phyloP scores from a whole-genome alignment of 2,797 vertebrate genomes.

The Tadarida brasiliensis region DNA sequence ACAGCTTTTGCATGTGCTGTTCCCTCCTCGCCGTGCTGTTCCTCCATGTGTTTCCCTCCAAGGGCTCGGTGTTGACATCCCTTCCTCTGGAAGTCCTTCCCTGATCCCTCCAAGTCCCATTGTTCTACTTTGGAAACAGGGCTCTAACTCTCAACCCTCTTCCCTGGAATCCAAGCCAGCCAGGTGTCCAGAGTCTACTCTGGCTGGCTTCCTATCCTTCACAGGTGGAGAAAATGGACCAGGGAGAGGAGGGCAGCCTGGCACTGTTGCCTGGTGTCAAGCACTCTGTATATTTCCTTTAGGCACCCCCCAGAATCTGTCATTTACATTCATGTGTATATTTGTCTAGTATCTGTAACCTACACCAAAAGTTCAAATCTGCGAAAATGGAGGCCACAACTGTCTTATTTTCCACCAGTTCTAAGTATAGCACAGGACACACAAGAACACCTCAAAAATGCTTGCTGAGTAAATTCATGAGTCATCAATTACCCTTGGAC shows the following conservation, averaged over 20 bases:
- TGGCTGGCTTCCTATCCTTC: neutral
- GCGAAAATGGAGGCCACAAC: neutral
- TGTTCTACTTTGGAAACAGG: neutral
- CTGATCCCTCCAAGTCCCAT: too few species aligned
- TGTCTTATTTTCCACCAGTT: neutral
- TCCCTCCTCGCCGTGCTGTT: neutral
- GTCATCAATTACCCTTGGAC: neutral
- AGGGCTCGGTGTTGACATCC: fast-evolving
- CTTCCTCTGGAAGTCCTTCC: neutral
- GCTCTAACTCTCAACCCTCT: neutral
- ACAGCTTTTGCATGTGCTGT: too few species aligned
- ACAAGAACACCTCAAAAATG: neutral
- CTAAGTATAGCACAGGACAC: neutral
- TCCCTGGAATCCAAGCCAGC: neutral
- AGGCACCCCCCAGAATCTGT: neutral
- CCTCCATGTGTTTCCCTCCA: neutral
- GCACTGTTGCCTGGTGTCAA: neutral
- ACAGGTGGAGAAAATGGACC: neutral
- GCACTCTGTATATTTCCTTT: neutral
- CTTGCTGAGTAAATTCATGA: neutral
- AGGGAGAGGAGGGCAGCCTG: neutral
- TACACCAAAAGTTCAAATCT: neutral
- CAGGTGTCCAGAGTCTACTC: neutral
- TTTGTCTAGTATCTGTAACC: neutral
- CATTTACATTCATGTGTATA: too few species aligned